These are phyloP conservation scores for Sterna hirundo DNA, from an alignment of 2,113 vertebrate species.

Conservation along the genomic window DNA sequence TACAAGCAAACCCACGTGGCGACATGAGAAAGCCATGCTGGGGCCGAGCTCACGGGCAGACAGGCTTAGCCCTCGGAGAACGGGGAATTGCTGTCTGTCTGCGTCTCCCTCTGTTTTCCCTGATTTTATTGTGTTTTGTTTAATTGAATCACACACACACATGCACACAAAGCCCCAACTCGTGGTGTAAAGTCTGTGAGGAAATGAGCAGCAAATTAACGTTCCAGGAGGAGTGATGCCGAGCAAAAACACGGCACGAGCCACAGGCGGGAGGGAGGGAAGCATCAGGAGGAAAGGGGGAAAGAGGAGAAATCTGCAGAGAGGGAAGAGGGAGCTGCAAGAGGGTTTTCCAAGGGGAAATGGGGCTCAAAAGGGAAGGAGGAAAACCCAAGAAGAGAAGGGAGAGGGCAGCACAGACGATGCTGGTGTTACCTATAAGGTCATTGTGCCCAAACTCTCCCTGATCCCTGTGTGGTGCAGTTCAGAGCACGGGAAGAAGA, in stretches of 20 bases:
- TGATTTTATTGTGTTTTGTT: conserved; percentile 65
- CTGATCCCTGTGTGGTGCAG: background rate
- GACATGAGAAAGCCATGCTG: background rate
- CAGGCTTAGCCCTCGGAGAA: conserved; percentile 8
- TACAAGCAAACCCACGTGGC: background rate
- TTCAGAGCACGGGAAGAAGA: background rate
- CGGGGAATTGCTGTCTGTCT: conserved; percentile 3
- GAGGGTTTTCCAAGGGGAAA: background rate
- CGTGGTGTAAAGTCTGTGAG: background rate
- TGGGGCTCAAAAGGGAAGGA: background rate
- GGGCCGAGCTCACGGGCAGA: background rate
- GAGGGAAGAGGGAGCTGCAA: background rate
- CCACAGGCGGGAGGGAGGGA: background rate
- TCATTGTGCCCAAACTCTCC: background rate
- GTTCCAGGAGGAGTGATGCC: background rate
- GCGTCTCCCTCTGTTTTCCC: conserved; percentile 8
- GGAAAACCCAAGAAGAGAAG: background rate
- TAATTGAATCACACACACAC: conserved; percentile 49
- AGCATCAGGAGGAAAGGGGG: background rate
- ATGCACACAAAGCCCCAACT: conserved; percentile 35
- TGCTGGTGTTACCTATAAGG: background rate
- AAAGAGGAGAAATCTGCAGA: background rate
- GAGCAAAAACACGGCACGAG: background rate
- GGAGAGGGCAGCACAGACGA: background rate
- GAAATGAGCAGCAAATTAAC: background rate